Conservation (phyloP, 2,888 invertebrate genomes). For the Papilio elwesi region DNA sequence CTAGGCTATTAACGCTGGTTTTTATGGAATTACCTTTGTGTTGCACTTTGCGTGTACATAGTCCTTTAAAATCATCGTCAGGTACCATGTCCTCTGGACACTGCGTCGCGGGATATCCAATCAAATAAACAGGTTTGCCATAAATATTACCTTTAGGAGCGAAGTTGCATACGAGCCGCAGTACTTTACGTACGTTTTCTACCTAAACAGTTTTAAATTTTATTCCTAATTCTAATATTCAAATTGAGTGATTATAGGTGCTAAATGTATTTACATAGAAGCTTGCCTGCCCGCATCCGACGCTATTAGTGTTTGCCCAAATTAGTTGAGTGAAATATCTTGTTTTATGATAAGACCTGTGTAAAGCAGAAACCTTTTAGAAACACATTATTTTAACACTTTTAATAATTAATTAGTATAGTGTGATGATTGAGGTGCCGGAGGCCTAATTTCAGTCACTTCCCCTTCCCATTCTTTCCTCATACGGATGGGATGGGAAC, state of each 20-base stretch:
- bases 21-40: conserved; percentile 39
- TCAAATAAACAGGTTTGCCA: conserved; percentile 66
- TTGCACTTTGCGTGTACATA: conserved; percentile 52
- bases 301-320: conserved; percentile 70
- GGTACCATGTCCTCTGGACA: conserved; percentile 57
- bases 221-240: background rate
- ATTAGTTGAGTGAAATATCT: conserved; percentile 74
- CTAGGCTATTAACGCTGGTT: background rate
- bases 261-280: conserved; percentile 64
- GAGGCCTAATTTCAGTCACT: no score
- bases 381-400: no score
- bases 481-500: no score
- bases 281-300: conserved; percentile 73
- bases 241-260: background rate
- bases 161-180: conserved; percentile 75
- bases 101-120: conserved; percentile 70
- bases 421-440: no score
- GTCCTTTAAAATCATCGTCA: conserved; percentile 56
- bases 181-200: conserved; percentile 47
- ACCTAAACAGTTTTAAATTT: conserved; percentile 37
- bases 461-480: no score
- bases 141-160: conserved; percentile 69
- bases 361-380: background rate
- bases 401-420: no score
- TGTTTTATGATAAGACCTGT: conserved; percentile 44